phyloP scores from a whole-genome alignment of 2,888 invertebrate genomes.

The Ochropleura leucogaster region DNA sequence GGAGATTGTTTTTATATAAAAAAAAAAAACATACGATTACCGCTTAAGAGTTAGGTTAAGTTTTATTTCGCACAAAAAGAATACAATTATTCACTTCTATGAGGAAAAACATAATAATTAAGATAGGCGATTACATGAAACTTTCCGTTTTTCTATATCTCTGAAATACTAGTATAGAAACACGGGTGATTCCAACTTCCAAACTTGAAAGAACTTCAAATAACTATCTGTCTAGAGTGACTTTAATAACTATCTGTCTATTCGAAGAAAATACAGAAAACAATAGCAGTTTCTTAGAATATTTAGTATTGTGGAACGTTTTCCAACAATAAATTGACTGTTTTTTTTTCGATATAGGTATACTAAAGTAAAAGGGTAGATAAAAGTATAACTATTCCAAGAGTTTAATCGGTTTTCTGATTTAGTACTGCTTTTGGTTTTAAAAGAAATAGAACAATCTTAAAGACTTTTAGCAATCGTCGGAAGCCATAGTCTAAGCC shows the following conservation, averaged over 20 bases:
- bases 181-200: constrained; percentile 18
- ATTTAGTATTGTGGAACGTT: constrained; percentile 15
- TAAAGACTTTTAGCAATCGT: neutral
- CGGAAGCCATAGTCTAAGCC: neutral
- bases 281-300: constrained; percentile 3
- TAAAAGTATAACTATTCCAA: neutral
- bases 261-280: constrained; percentile 22
- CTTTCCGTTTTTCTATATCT: neutral
- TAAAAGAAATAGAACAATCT: neutral
- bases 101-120: too few relatives aligned
- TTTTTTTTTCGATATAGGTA: neutral
- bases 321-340: neutral
- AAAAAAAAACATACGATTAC: neutral
- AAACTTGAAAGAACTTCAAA: constrained; percentile 38
- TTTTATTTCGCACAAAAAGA: too few relatives aligned
- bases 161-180: constrained; percentile 10
- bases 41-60: too few relatives aligned
- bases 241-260: constrained; percentile 13
- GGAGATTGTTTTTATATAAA: too few relatives aligned
- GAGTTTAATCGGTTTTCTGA: neutral
- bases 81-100: too few relatives aligned
- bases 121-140: too few relatives aligned
- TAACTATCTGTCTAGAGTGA: neutral
- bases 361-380: too few relatives aligned
- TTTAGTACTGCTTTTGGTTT: neutral